Base-by-base conservation (phyloP, 2,888 invertebrate species). In the Chaitophorus viminalis region DNA sequence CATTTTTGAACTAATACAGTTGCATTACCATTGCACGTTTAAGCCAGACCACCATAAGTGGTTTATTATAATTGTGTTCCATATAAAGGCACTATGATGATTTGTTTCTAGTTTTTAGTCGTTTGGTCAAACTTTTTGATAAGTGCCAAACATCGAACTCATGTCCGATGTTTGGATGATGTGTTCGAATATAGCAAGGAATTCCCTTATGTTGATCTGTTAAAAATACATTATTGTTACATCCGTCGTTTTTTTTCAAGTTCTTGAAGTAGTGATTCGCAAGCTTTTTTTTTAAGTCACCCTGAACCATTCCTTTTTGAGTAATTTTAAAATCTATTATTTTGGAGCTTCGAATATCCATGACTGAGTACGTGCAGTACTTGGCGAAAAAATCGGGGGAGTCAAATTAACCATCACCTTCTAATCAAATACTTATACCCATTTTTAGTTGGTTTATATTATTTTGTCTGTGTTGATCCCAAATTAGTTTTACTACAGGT, bases 401-500 rank as follows among this genome's bases (percentile, higher is more conserved):
- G 82, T 89, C 89, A 78, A 89, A 90, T 78, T 90, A 89, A 46
- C 89, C 90, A 52, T 89, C 89, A 65, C 90, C 89, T 68, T 89
- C 60, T 39, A 89, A 74, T 75, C 89, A 89, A 74, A 89, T 78
- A 78, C 54, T 54, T 78, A 46, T 31, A 78, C 46, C 54, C 52
- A 54, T 54, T 54, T 77, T 78, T 78, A 78, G 54, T 78, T 46
- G 14, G 29, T 54, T 54, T 78, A 78, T 54, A 78, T 78, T 78
- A 52, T 46, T 31, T 46, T 54, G 46, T 78, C 78, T 46, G 29
- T 78, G 52, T 54, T 54, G 46, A 46, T 78, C 52, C 78, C 78
- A 78, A 78, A 18, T 46, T 54, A 54, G 76, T 52, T 76, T 76
- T 39, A 77, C 52, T 52, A 78, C 52, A 78, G 54, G 52, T 21